Evolutionary conservation across 2,888 invertebrate genomes (phyloP), one percentile per base, ranked within the genome.

Genomic region (Linyphia triangularis): DNA sequence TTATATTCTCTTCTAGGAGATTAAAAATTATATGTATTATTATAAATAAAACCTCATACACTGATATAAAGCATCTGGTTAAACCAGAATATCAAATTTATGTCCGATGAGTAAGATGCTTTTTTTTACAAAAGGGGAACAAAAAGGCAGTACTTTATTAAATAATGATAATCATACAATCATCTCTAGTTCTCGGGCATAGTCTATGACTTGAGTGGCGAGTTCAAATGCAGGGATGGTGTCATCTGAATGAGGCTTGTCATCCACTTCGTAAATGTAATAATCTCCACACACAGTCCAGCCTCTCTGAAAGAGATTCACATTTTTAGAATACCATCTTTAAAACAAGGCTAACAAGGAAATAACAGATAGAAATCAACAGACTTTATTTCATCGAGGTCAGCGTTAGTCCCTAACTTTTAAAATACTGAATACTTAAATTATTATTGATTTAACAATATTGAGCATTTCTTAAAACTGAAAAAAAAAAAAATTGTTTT

Each of bases 31-130:
- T n/a, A n/a, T n/a, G n/a, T n/a, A n/a, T n/a, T n/a, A n/a, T n/a
- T n/a, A n/a, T n/a, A n/a, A n/a, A n/a, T n/a, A n/a, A n/a, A n/a
- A n/a, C n/a, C n/a, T n/a, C n/a, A n/a, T n/a, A 30, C 24, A n/a
- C n/a, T n/a, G n/a, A n/a, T n/a, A 99, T 77, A 99, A 99, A 94
- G 98, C 99, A 0, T 96, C 98, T 0, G 99, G 99, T 93, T n/a
- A n/a, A 99, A 99, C 93, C 99, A 99, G 94, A 99, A 99, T 93
- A 94, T 99, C 84, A 99, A 99, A 93, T 98, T 99, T 92, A 99
- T 99, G 93, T 94, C 99, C 90, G 99, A 99, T 93, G 99, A 99
- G 93, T 99, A 99, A 92, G 99, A 99, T 0, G 95, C 99, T 90
- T 99, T 97, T 96, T 43, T 30, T n/a, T 40, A 65, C 22, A 22